These are phyloP conservation scores for Daphoenositta chrysoptera DNA, from an alignment of 2,113 vertebrate genomes.

Conservation along the genomic window DNA sequence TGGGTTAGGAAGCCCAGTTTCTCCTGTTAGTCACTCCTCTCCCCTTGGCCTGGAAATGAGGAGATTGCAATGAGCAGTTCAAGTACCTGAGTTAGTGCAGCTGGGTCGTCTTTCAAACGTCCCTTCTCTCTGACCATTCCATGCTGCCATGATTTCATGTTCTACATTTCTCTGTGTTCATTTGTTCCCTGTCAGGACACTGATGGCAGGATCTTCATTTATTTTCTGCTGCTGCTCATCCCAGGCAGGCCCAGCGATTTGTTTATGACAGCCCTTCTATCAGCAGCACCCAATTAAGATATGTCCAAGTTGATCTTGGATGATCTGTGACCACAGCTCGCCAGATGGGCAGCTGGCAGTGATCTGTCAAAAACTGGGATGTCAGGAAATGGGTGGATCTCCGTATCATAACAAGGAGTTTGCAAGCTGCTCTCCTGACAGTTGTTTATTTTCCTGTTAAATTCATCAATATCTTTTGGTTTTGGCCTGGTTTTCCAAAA, in stretches of 20 bases:
- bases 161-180: background rate
- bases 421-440: background rate
- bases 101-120: background rate
- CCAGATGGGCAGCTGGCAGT: conserved; percentile 34
- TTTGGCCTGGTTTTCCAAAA: background rate
- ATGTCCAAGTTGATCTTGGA: background rate
- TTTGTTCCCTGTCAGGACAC: background rate
- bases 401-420: conserved; percentile 4
- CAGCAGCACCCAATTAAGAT: background rate
- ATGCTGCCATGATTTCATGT: background rate
- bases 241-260: background rate
- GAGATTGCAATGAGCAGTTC: background rate
- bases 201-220: background rate
- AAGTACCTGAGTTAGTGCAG: background rate
- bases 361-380: conserved; percentile 7
- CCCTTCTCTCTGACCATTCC: background rate
- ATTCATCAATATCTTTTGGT: background rate
- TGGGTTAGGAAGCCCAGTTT: background rate
- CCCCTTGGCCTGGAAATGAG: background rate
- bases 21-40: background rate
- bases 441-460: background rate
- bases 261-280: background rate
- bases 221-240: background rate
- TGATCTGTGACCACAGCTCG: background rate
- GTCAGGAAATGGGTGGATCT: background rate